Percentiles rank a stretch among this genome's conserved stretches.
Conservation (phyloP, 2,797 vertebrate genomes). For the Craterocephalus amniculus region DNA sequence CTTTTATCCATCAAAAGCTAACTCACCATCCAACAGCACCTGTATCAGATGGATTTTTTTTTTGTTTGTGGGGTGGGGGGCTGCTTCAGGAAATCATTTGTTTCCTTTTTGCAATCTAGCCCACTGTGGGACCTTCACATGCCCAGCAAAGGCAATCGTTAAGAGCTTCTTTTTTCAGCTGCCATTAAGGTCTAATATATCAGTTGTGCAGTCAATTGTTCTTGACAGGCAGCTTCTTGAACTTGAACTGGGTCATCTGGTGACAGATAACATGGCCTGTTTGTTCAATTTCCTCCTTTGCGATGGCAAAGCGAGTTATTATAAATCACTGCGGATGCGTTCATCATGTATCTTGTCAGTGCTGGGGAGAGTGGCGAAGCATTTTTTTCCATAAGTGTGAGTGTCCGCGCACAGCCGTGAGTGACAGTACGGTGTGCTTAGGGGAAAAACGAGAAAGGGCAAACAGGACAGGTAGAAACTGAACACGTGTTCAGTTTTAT, state of each 20-base stretch:
- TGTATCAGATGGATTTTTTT: conserved; percentile 61
- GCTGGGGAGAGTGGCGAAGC: conserved; percentile 14
- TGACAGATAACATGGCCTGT: conserved; percentile 83
- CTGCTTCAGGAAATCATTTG: conserved; percentile 74
- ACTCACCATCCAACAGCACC: conserved; percentile 12
- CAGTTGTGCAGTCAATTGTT: conserved; percentile 80
- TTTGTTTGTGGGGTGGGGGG: conserved; percentile 11
- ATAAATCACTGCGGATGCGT: conserved; percentile 80
- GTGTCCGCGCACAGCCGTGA: neutral
- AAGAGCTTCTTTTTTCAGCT: conserved; percentile 77
- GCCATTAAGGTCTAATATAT: conserved; percentile 86
- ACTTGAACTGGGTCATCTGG: conserved; percentile 83
- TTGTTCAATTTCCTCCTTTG: conserved; percentile 81
- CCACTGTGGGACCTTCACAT: conserved; percentile 77
- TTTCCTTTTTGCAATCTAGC: conserved; percentile 73
- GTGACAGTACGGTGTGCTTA: conserved; percentile 2
- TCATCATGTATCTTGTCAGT: conserved; percentile 81
- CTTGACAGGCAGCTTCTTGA: conserved; percentile 85
- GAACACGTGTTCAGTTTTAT: conserved; percentile 40
- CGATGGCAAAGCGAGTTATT: conserved; percentile 77
- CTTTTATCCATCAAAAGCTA: conserved; percentile 33
- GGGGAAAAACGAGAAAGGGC: conserved; percentile 46
- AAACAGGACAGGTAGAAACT: conserved; percentile 52
- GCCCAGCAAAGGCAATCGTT: conserved; percentile 77
- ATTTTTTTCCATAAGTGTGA: neutral